phyloP scores from a whole-genome alignment of 1,140 invertebrate species.

The Zophobas morio region DNA sequence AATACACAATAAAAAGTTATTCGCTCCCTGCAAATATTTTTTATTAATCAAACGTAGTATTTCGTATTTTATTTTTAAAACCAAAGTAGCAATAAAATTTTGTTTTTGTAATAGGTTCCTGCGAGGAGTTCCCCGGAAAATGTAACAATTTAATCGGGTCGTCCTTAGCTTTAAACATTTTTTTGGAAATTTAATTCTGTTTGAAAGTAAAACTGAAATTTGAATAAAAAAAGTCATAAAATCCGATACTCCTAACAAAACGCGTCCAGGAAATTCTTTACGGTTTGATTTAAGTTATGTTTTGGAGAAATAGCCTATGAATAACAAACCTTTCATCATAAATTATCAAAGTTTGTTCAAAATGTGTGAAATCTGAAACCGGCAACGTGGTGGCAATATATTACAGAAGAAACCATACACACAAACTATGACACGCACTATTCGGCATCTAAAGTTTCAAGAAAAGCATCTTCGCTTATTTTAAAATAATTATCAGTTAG shows the following conservation, averaged over 20 bases:
- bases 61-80: too few species aligned
- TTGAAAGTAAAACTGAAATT: not conserved
- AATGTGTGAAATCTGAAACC: conserved; percentile 55
- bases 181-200: not conserved
- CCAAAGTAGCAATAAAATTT: too few species aligned
- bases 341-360: conserved; percentile 55
- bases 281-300: conserved; percentile 50
- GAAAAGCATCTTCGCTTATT: conserved; percentile 10
- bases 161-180: conserved; percentile 15
- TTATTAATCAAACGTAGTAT: too few species aligned
- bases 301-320: conserved; percentile 52
- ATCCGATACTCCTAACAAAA: conserved; percentile 24
- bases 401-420: conserved; percentile 45
- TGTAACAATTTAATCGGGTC: not conserved
- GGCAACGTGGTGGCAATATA: conserved; percentile 50
- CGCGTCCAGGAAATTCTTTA: conserved; percentile 43
- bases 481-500: conserved; percentile 13
- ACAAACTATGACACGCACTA: not conserved
- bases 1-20: conserved; percentile 5
- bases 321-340: conserved; percentile 54
- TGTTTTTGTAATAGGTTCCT: not conserved
- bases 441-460: conserved; percentile 25
- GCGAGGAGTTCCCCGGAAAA: not conserved
- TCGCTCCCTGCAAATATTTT: too few species aligned
- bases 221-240: conserved; percentile 14